Evolutionary conservation across 2,797 vertebrate species (phyloP).

Genomic region (Acomys russatus): DNA sequence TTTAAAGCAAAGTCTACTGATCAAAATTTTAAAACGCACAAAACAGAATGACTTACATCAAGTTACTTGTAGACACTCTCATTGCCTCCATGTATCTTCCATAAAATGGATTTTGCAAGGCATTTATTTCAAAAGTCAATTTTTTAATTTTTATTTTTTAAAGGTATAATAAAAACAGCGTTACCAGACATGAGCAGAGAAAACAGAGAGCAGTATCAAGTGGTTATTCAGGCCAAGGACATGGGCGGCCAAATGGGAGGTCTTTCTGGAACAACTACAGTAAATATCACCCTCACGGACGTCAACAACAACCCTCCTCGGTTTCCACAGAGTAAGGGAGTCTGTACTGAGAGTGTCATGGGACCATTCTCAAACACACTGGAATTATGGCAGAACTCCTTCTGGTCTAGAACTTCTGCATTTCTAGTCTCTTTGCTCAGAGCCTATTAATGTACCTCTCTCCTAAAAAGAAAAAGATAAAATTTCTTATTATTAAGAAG

Average conservation of each 20-base stretch:
- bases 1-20: not conserved
- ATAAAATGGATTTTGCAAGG: not conserved
- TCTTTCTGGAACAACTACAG: constrained; percentile 95
- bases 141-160: constrained; percentile 46
- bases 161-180: constrained; percentile 97
- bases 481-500: not conserved
- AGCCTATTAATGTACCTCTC: not conserved
- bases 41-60: constrained; percentile 49
- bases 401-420: not conserved
- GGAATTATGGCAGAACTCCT: not conserved
- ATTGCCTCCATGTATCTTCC: constrained; percentile 62
- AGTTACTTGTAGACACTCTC: not conserved
- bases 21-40: not conserved
- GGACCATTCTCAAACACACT: constrained; percentile 53
- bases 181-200: constrained; percentile 98
- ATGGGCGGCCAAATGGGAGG: constrained; percentile 99
- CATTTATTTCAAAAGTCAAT: constrained; percentile 26
- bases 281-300: constrained; percentile 96
- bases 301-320: constrained; percentile 98
- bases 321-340: constrained; percentile 95
- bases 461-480: not conserved
- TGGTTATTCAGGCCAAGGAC: constrained; percentile 99
- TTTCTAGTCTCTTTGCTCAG: not conserved
- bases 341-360: constrained; percentile 13
- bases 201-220: constrained; percentile 97